phyloP scores from a whole-genome alignment of 2,113 vertebrate genomes.

The Grammomys surdaster region DNA sequence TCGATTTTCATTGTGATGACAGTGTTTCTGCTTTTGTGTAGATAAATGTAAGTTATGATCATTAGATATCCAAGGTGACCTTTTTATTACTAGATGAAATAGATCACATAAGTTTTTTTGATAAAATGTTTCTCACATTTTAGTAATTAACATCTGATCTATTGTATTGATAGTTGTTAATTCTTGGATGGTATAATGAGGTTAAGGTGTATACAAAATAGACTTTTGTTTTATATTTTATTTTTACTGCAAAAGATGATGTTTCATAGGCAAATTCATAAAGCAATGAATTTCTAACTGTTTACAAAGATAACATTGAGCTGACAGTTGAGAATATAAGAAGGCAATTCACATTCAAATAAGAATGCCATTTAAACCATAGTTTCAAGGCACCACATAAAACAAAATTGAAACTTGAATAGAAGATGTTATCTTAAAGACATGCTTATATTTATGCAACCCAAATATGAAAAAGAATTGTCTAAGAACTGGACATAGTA shows the following conservation, averaged over 20 bases:
- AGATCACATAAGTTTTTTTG: not conserved
- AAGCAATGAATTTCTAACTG: constrained; percentile 7
- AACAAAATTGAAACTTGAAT: not conserved
- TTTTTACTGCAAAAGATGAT: constrained; percentile 57
- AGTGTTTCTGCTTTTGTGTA: constrained; percentile 33
- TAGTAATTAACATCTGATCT: constrained; percentile 25
- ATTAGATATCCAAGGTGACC: constrained; percentile 73
- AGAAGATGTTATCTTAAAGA: not conserved
- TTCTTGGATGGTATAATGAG: constrained; percentile 37
- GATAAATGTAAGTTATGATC: constrained; percentile 43
- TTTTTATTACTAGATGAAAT: constrained; percentile 57
- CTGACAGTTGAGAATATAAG: not conserved
- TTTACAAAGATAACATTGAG: constrained; percentile 4
- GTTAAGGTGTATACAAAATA: constrained; percentile 64
- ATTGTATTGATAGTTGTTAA: not conserved
- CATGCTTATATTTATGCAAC: not conserved
- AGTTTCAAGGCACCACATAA: not conserved
- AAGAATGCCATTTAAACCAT: not conserved
- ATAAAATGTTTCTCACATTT: not conserved
- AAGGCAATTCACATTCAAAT: not conserved
- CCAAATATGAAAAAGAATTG: constrained; percentile 28
- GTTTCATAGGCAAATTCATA: constrained; percentile 73
- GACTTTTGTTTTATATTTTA: constrained; percentile 52
- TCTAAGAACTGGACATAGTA: not conserved
- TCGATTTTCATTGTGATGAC: constrained; percentile 58